phyloP scores from a whole-genome alignment of 2,888 invertebrate species.

The Podabrus alpinus region DNA sequence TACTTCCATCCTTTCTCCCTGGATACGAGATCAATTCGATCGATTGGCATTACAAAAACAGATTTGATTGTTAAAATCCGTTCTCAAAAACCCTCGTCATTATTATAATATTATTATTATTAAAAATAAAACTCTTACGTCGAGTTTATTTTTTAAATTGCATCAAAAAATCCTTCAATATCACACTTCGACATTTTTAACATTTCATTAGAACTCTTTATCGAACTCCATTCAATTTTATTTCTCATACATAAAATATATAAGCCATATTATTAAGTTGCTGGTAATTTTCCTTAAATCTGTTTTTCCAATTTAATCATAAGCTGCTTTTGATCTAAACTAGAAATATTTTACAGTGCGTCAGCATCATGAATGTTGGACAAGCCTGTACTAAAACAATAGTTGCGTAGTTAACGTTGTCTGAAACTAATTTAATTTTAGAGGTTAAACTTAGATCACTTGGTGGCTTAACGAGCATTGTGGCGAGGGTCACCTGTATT shows the following conservation, averaged over 20 bases:
- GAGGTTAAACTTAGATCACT: constrained; percentile 4
- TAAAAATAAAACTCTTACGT: no score
- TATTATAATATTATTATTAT: neutral
- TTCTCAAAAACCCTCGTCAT: no score
- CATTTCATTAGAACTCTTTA: no score
- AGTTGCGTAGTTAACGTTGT: neutral
- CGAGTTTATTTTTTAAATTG: no score
- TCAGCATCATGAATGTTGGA: neutral
- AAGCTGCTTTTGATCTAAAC: neutral
- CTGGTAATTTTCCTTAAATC: no score
- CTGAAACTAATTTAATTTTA: constrained; percentile 11
- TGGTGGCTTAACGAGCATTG: neutral
- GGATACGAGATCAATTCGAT: neutral
- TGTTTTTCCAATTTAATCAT: no score
- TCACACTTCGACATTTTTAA: no score
- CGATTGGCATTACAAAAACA: neutral
- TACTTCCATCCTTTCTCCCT: no score
- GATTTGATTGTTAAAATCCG: neutral
- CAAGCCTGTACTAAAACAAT: neutral
- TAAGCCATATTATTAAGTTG: no score
- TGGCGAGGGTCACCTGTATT: constrained; percentile 3
- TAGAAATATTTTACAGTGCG: neutral
- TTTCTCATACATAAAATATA: no score
- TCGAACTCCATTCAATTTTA: neutral
- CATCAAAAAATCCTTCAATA: no score